A percentile compares a stretch with the other conserved stretches of the same genome.
Conservation (phyloP, 2,888 invertebrate species). For the Itoplectis maculator region DNA sequence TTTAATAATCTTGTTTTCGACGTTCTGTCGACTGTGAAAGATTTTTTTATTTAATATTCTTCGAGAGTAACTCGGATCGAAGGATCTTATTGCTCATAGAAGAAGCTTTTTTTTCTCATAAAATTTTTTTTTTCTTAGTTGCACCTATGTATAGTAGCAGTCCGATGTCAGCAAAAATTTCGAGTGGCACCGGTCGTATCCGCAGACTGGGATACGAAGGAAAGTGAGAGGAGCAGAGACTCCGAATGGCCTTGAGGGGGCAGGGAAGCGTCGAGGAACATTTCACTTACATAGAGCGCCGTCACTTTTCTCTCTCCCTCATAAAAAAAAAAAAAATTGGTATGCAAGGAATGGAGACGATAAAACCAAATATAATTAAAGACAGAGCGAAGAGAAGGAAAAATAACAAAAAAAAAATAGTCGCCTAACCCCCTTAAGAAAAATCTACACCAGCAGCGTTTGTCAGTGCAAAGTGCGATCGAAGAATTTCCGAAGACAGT, state of each 20-base stretch:
- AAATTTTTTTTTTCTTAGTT: not conserved
- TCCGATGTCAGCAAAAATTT: conserved; percentile 29
- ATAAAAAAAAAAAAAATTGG: conserved; percentile 35
- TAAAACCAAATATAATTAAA: not conserved
- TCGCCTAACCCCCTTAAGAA: not conserved
- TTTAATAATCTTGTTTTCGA: not conserved
- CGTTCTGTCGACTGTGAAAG: not conserved
- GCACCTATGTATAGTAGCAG: not conserved
- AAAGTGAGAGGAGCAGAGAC: conserved; percentile 79
- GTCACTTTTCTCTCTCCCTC: conserved; percentile 59
- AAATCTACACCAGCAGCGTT: no score
- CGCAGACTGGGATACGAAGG: conserved; percentile 67
- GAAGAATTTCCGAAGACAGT: conserved; percentile 38
- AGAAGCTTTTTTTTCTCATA: no score
- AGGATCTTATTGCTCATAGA: no score
- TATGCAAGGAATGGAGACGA: conserved; percentile 13
- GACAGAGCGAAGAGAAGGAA: no score
- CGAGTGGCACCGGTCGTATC: conserved; percentile 55
- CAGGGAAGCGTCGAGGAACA: conserved; percentile 73
- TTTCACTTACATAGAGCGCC: conserved; percentile 75
- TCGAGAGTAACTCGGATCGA: no score
- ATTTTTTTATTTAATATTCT: no score
- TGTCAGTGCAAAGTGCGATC: conserved; percentile 2
- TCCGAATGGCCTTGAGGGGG: conserved; percentile 78
- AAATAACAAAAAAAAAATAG: not conserved